These are phyloP conservation scores for Sisor rabdophorus DNA, from an alignment of 2,113 vertebrate genomes.

Conservation along the genomic window DNA sequence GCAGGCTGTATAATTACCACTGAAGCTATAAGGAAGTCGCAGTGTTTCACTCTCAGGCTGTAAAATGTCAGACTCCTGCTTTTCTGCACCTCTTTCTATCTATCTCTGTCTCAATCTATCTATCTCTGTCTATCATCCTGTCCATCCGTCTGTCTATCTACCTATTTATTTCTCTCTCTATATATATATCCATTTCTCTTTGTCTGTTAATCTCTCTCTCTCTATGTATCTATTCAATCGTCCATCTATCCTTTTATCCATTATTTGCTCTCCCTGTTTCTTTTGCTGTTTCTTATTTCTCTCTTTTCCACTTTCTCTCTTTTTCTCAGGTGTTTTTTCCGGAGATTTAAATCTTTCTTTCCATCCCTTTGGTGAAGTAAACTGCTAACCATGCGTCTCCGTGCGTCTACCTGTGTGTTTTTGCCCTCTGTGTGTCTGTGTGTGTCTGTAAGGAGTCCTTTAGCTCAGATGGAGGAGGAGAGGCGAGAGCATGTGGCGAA, in stretches of 20 bases:
- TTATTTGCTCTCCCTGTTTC: too few species aligned
- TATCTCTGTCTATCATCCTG: too few species aligned
- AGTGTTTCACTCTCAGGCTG: background rate
- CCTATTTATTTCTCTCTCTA: too few species aligned
- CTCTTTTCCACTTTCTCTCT: too few species aligned
- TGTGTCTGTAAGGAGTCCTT: conserved; percentile 75
- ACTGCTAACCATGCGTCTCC: conserved; percentile 8
- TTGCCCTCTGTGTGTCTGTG: too few species aligned
- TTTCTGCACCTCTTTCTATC: conserved; percentile 9
- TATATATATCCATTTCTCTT: too few species aligned
- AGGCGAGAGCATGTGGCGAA: conserved; percentile 87
- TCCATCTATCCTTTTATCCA: too few species aligned
- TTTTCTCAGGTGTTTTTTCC: conserved; percentile 7
- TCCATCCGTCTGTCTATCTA: too few species aligned
- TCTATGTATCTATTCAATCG: too few species aligned
- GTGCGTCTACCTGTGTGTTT: background rate
- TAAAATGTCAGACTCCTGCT: conserved; percentile 6
- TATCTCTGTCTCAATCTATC: background rate
- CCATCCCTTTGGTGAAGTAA: background rate
- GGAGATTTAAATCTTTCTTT: background rate
- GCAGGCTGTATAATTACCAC: conserved; percentile 35
- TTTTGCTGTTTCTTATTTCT: too few species aligned
- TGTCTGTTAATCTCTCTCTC: too few species aligned
- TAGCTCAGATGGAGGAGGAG: conserved; percentile 96
- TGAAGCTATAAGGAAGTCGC: background rate